Base-by-base conservation (phyloP, 2,888 invertebrate genomes). In the Clepsis dumicolana region DNA sequence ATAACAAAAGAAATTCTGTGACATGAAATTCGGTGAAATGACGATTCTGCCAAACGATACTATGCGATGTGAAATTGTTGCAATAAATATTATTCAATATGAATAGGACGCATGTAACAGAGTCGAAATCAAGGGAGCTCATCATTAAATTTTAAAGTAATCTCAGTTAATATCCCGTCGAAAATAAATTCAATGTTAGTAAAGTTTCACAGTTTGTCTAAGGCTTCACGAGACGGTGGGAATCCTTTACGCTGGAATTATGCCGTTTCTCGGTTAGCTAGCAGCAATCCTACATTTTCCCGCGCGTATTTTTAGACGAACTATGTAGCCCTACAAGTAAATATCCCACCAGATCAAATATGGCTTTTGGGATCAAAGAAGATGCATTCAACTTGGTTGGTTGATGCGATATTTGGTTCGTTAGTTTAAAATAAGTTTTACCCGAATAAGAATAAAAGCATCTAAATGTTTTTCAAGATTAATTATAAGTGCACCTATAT, bases 251-350 rank as follows among this genome's bases (percentile, higher is more conserved):
- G n/a, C 52, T 48, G 60, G 44, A 54, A 44, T 54, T 18, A n/a
- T 44, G 48, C 59, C 25, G 61, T 61, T 66, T 54, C 24, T 61
- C 65, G 65, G 60, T 54, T 61, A 25, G 60, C 52, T 60, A 29
- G 44, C 54, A 35, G 16, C 32, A 61, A 61, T 66, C 54, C 32
- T 25, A 18, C 24, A 35, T 56, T 54, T 35, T 54, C 18, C 53
- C 41, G 18, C n/a, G 27, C 14, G 29, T 27, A 29, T 29, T 32
- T 60, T 21, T 0, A n/a, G 25, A 24, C 12, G n/a, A 21, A 35
- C 24, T 56, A 32, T 64, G 44, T 32, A 35, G 25, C 2, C 7
- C 5, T 18, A 18, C 16, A 7, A 44, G 18, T 44, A 25, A 52
- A 48, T 24, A 48, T 41, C 50, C 16, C 35, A 14, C 35, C n/a